Evolutionary conservation across 2,797 vertebrate genomes (phyloP), one percentile per base, ranked within the genome.

Genomic region (Sebastes oblongus): DNA sequence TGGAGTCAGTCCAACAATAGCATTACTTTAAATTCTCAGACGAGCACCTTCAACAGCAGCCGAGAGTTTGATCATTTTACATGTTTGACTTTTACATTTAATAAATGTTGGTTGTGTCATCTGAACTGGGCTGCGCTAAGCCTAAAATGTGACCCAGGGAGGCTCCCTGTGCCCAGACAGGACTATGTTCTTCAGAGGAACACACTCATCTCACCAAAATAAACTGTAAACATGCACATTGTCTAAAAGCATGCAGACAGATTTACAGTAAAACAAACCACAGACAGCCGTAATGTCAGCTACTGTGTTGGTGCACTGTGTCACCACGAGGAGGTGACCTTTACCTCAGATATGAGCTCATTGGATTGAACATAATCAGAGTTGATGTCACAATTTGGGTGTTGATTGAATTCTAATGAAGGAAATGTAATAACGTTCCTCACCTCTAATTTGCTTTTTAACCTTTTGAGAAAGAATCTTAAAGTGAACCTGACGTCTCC

Each of bases 341-440:
- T 90, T 83, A 59, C 11, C 39, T 82, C 70, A 5, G 8, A 78
- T 11, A 32, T 29, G 62, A 77, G 76, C 82, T 80, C 62, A 10
- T 67, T 56, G 65, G 61, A 30, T 39, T 61, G 56, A 75, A 67
- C 67, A 7, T 78, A 83, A 89, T 86, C 77, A 74, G 34, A 83
- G 73, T 2, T 64, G 83, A 91, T 72, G 42, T 29, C 68, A 34
- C 67, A 4, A 72, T 73, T 85, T 81, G 39, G 64, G 6, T 25
- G 66, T 16, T 88, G 71, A 87, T 82, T 86, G 68, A 73, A 80
- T 80, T 72, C 65, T 86, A 88, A 88, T 86, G 79, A 85, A 72
- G 60, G 75, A 73, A 80, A 80, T 70, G 52, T 70, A 86, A 90
- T 81, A 78, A 81, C 32, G 73, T 84, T 87, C 22, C 62, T 73